phyloP scores from a whole-genome alignment of 2,797 vertebrate genomes.

The Melanotaenia maccullochi region DNA sequence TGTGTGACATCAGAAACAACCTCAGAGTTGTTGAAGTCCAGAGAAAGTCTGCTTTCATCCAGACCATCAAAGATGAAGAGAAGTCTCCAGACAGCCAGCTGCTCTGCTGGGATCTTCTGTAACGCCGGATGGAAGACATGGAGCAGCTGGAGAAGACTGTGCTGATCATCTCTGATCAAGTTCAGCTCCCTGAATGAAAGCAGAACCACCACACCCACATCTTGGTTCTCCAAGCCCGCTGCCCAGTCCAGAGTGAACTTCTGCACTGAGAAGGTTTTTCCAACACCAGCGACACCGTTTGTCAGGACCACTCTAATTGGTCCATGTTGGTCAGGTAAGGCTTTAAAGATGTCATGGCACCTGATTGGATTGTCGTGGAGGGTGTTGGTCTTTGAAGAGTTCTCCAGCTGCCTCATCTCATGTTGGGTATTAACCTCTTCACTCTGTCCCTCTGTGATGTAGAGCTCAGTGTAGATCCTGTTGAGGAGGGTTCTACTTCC shows the following conservation, averaged over 20 bases:
- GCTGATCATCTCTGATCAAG: conserved; percentile 7
- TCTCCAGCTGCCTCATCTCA: too few species aligned
- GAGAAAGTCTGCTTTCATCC: too few species aligned
- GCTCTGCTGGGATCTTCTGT: conserved; percentile 3
- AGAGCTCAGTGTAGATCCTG: too few species aligned
- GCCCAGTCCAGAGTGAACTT: conserved; percentile 35
- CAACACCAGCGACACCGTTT: conserved; percentile 9
- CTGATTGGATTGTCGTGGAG: background rate
- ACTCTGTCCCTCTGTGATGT: too few species aligned
- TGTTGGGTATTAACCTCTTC: too few species aligned
- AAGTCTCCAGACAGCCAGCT: background rate
- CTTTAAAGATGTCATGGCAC: conserved; percentile 11
- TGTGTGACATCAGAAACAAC: too few species aligned
- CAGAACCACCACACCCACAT: conserved; percentile 16
- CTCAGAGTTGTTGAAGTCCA: too few species aligned
- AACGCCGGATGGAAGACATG: conserved; percentile 6
- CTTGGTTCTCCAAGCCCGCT: conserved; percentile 21
- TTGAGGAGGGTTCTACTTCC: too few species aligned
- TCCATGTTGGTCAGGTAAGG: background rate
- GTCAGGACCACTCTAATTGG: conserved; percentile 13
- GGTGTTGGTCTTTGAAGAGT: background rate
- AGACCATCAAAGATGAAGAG: too few species aligned
- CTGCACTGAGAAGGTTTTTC: conserved; percentile 15
- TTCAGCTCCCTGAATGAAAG: conserved; percentile 36
- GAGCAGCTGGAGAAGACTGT: conserved; percentile 7